phyloP scores from a whole-genome alignment of 2,888 invertebrate species.

The Lycocerus yunnanus region DNA sequence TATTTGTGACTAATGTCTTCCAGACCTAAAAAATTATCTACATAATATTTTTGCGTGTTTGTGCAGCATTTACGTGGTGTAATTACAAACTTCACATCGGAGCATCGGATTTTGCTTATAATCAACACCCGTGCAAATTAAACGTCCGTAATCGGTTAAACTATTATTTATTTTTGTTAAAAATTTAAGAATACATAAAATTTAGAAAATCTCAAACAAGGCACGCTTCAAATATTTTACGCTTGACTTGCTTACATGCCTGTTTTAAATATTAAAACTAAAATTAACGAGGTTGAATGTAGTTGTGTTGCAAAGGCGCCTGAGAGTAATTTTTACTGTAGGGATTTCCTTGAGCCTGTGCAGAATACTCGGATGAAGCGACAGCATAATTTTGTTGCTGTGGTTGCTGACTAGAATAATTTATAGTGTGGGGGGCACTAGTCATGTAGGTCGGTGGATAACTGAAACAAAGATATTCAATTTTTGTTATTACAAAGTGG shows the following conservation, averaged over 20 bases:
- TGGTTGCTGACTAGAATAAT: conserved; percentile 42
- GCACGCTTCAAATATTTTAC: neutral
- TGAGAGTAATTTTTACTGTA: conserved; percentile 51
- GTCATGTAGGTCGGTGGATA: conserved; percentile 43
- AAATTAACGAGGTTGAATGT: conserved; percentile 47
- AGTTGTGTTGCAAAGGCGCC: conserved; percentile 44
- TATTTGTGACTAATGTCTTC: too few relatives aligned
- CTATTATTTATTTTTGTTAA: neutral
- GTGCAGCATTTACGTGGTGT: too few relatives aligned
- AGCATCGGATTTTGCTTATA: too few relatives aligned
- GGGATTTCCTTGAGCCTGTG: conserved; percentile 46
- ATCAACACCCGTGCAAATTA: too few relatives aligned
- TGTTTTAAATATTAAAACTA: neutral
- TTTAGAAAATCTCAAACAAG: neutral
- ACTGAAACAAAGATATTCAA: conserved; percentile 8
- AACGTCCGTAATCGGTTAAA: too few relatives aligned
- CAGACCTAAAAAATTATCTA: too few relatives aligned
- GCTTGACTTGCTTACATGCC: neutral
- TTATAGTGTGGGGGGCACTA: conserved; percentile 44
- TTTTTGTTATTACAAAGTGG: neutral
- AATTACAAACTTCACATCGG: too few relatives aligned
- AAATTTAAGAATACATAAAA: neutral
- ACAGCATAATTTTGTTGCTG: conserved; percentile 40
- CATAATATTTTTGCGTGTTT: too few relatives aligned
- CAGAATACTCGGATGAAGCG: conserved; percentile 36